Evolutionary conservation across 1,140 invertebrate genomes (phyloP).

Genomic region (Ips typographus): DNA sequence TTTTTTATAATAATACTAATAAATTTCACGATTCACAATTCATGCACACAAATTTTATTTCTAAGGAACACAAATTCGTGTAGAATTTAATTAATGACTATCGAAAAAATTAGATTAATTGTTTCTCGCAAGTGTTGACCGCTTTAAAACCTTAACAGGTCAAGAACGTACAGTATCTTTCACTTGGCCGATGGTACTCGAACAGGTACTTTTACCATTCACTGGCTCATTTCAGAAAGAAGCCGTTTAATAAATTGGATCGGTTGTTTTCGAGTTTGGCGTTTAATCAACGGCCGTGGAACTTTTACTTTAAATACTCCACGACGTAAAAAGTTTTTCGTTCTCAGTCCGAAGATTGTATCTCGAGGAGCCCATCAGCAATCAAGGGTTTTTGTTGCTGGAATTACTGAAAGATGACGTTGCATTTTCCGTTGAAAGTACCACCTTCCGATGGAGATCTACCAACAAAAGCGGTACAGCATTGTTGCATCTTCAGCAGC

Average conservation of each 20-base stretch:
- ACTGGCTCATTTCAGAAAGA: neutral
- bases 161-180: neutral
- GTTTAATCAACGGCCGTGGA: neutral
- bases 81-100: no score
- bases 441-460: neutral
- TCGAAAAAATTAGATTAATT: no score
- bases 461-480: constrained; percentile 9
- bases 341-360: neutral
- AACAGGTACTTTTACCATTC: constrained; percentile 6
- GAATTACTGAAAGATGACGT: constrained; percentile 13
- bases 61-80: no score
- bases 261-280: neutral
- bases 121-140: no score
- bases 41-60: no score
- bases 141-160: neutral
- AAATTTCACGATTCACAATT: no score
- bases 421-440: constrained; percentile 4
- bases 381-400: constrained; percentile 19
- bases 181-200: neutral
- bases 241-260: constrained; percentile 1
- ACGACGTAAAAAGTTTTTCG: neutral
- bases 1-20: no score
- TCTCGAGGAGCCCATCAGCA: constrained; percentile 13
- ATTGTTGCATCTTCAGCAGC: constrained; percentile 18
- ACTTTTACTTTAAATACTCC: constrained; percentile 4